phyloP scores from a whole-genome alignment of 1,140 invertebrate genomes.

The Delia radicum region DNA sequence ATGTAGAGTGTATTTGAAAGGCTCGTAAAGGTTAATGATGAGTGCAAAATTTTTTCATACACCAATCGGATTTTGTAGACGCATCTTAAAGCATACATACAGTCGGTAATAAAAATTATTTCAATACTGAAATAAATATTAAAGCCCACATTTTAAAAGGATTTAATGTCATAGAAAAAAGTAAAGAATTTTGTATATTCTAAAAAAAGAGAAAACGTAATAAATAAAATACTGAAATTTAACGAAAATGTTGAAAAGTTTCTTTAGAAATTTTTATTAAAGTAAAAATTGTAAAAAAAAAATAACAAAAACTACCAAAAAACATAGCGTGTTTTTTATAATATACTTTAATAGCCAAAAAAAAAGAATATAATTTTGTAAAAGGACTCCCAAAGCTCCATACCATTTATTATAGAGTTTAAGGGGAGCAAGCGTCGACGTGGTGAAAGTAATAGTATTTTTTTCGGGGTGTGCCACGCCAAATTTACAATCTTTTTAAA shows the following conservation, averaged over 20 bases:
- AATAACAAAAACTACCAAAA: not conserved
- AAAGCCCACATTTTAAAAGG: not conserved
- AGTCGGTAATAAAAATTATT: not conserved
- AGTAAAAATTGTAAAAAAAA: not conserved
- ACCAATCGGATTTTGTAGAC: constrained; percentile 29
- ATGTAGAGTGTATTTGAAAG: not conserved
- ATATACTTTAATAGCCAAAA: not conserved
- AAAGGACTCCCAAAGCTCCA: not conserved
- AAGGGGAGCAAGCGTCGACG: constrained; percentile 10
- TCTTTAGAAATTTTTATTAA: no score
- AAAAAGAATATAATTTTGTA: not conserved
- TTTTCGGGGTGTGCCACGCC: constrained; percentile 9
- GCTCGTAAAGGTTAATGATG: constrained; percentile 29
- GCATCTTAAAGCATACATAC: constrained; percentile 17
- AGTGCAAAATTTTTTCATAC: constrained; percentile 33
- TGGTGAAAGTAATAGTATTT: constrained; percentile 15
- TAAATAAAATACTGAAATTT: not conserved
- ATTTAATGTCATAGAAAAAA: not conserved
- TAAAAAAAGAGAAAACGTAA: not conserved
- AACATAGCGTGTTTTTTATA: not conserved
- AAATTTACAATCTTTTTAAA: not conserved
- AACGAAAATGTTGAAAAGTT: not conserved
- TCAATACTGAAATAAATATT: not conserved
- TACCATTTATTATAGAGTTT: not conserved
- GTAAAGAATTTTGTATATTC: not conserved